Base-by-base conservation (phyloP, 2,888 invertebrate species). In the Myopa tessellatipennis region DNA sequence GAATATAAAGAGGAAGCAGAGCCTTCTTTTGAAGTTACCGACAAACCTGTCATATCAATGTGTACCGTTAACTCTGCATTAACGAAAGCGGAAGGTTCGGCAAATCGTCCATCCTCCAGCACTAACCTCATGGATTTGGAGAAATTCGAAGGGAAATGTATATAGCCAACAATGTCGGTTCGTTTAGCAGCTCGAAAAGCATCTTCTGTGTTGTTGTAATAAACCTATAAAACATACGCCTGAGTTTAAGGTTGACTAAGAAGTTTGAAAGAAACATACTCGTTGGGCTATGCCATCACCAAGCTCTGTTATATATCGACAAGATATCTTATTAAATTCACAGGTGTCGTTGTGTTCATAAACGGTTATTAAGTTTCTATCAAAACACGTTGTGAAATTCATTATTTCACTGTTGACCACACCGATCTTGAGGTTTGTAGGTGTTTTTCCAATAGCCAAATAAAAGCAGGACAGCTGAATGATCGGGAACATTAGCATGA, bases 391-490 rank as follows among this genome's bases (percentile, higher is more conserved):
- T 16, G 89, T 83, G 77, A 85, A 91, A 52, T 87, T 88, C 0
- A 88, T 85, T 1, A 92, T 91, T 88, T 98, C 97, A 0, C 94
- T 91, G 84, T 96, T 96, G 36, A 96, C 93, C 0, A 97, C 91
- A 0, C 94, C 96, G 58, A 98, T 83, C 71, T 91, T 91, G 0
- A 97, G 90, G 77, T 92, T 92, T 73, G 91, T 90, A 0, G 95
- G 95, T 83, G 96, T 94, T 71, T 92, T 92, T 0, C 96, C 96
- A 74, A 96, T 92, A 45, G 96, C 94, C 77, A 93, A 87, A 89
- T 96, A 94, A 89, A 97, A 97, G 58, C 95, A 91, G 61, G 93
- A 90, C 79, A 94, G 91, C 91, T 97, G 94, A 38, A 96, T 90
- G 18, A 97, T 90, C 16, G 97, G 97, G 85, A 97, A 94, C 77